Conservation (phyloP, 2,113 vertebrate species). For the Nettapus auritus region DNA sequence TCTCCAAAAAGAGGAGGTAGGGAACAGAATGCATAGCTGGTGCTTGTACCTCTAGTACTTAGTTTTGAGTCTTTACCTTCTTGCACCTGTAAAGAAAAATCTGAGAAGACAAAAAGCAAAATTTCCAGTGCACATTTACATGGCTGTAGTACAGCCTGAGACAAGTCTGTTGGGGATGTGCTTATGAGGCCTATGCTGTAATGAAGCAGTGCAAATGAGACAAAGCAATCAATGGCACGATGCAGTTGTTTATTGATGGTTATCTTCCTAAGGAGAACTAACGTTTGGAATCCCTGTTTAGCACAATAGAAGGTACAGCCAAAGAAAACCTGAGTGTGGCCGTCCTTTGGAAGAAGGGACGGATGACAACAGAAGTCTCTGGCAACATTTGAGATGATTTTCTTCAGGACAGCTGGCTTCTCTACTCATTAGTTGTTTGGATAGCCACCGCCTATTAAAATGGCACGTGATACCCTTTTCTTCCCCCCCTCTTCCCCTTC, state of each 20-base stretch:
- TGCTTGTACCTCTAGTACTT: not conserved
- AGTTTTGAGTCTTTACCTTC: not conserved
- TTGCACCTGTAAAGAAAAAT: not conserved
- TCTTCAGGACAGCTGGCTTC: not conserved
- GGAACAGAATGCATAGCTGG: not conserved
- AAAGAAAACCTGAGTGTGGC: not conserved
- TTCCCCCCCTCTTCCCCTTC: not conserved
- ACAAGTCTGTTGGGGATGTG: not conserved
- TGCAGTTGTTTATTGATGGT: not conserved
- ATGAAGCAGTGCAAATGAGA: not conserved
- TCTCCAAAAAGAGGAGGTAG: not conserved
- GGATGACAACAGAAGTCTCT: constrained; percentile 2
- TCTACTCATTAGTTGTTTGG: not conserved
- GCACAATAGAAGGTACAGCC: not conserved
- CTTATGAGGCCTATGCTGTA: not conserved
- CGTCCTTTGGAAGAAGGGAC: not conserved
- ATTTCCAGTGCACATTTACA: not conserved
- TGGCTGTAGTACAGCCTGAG: not conserved
- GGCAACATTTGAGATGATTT: not conserved
- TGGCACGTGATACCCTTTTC: not conserved
- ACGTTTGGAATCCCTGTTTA: not conserved
- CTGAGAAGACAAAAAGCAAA: not conserved
- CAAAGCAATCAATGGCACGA: fast-evolving
- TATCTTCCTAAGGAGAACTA: not conserved
- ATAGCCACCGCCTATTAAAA: not conserved